Percentiles rank a stretch among this genome's conserved stretches.
Evolutionary conservation across 1,140 invertebrate genomes (phyloP).

Genomic region (Nasonia longicornis): DNA sequence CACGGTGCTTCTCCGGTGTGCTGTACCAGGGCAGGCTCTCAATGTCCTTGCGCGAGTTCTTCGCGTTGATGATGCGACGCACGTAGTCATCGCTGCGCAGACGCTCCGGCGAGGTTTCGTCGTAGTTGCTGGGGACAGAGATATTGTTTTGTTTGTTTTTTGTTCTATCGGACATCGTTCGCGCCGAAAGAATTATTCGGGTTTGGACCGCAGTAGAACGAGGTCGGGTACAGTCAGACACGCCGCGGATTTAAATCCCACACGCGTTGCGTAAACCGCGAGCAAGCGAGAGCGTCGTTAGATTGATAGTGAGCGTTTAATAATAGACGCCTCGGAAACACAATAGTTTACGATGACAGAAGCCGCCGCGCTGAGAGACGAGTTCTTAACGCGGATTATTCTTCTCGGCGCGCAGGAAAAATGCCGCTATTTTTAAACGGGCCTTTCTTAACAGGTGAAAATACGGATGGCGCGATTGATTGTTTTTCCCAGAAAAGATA

Average conservation of each 20-base stretch:
- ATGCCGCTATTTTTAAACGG: not conserved
- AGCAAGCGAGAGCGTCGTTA: not conserved
- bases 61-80: conserved; percentile 72
- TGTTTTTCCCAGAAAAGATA: no score
- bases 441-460: no score
- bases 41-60: conserved; percentile 71
- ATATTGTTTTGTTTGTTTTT: conserved; percentile 2
- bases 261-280: no score
- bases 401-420: not conserved
- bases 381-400: no score
- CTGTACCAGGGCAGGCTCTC: conserved; percentile 74
- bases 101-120: conserved; percentile 62
- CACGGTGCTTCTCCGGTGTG: conserved; percentile 74
- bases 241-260: no score
- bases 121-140: conserved; percentile 57
- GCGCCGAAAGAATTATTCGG: no score
- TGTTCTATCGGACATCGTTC: not conserved
- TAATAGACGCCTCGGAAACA: not conserved
- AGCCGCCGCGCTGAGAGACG: no score
- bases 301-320: not conserved
- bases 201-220: not conserved
- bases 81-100: conserved; percentile 75
- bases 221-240: not conserved
- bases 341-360: no score
- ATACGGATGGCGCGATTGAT: no score